Evolutionary conservation across 2,888 invertebrate genomes (phyloP).

Genomic region (Odontomyia ornata): DNA sequence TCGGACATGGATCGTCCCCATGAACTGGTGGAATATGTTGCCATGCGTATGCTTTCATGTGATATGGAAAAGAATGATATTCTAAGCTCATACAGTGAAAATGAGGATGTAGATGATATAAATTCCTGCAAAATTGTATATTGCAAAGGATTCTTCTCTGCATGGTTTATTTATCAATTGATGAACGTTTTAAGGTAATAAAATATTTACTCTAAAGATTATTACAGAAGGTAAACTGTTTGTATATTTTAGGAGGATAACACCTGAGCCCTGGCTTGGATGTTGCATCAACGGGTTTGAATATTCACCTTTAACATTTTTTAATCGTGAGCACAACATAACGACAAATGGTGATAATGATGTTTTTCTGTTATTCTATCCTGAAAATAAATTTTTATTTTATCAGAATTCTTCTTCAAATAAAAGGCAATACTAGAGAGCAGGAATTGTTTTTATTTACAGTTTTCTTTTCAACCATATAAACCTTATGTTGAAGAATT

Average conservation of each 20-base stretch:
- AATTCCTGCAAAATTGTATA: constrained; percentile 33
- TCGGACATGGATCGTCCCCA: constrained; percentile 54
- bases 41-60: constrained; percentile 65
- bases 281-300: constrained; percentile 69
- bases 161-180: constrained; percentile 60
- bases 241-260: constrained; percentile 38
- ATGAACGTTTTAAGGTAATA: constrained; percentile 60
- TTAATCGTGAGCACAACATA: constrained; percentile 64
- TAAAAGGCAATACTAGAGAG: constrained; percentile 18
- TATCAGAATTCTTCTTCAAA: constrained; percentile 48
- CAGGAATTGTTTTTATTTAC: too few species aligned
- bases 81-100: constrained; percentile 59
- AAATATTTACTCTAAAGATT: neutral
- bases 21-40: constrained; percentile 69
- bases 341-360: constrained; percentile 66
- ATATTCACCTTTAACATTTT: constrained; percentile 67
- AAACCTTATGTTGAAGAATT: too few species aligned
- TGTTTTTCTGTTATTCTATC: constrained; percentile 63
- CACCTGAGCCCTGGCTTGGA: constrained; percentile 63
- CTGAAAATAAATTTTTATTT: constrained; percentile 50
- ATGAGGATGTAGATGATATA: constrained; percentile 57
- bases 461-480: too few species aligned
- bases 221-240: neutral
- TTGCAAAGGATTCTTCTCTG: constrained; percentile 67
- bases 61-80: constrained; percentile 58